Conservation (phyloP, 64 coral and sea anemone genomes). For the Cladopsammia gracilis region DNA sequence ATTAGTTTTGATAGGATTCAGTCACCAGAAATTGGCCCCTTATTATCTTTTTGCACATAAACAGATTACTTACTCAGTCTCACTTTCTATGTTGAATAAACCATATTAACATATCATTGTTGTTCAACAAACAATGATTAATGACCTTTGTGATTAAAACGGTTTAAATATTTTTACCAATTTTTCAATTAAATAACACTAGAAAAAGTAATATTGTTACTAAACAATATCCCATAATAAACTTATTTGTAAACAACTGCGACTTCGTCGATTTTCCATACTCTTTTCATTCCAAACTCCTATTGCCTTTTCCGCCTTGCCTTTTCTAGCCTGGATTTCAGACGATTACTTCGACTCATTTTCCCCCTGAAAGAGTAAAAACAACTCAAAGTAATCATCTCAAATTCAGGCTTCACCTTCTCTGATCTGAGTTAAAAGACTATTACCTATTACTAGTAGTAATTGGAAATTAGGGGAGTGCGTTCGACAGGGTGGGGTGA, state of each 20-base stretch:
- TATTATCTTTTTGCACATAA: constrained; percentile 27
- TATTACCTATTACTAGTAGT: too few species aligned
- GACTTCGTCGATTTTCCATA: constrained; percentile 18
- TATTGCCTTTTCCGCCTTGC: constrained; percentile 5
- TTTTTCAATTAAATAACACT: constrained; percentile 9
- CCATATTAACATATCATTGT: constrained; percentile 26
- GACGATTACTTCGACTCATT: constrained; percentile 24
- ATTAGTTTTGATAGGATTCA: constrained; percentile 30
- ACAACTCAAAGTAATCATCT: neutral
- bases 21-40: constrained; percentile 23
- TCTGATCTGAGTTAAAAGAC: constrained; percentile 8
- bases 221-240: constrained; percentile 11
- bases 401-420: neutral
- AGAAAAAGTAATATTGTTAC: neutral
- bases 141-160: constrained; percentile 26
- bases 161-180: constrained; percentile 19
- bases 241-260: constrained; percentile 11
- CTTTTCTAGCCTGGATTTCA: constrained; percentile 23
- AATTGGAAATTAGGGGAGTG: too few species aligned
- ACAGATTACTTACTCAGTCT: constrained; percentile 4
- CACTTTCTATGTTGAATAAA: constrained; percentile 15
- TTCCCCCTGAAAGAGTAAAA: neutral
- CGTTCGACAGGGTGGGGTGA: too few species aligned
- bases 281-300: constrained; percentile 9
- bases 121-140: constrained; percentile 30